Conservation (phyloP, 2,113 vertebrate species). For the Equus przewalskii region DNA sequence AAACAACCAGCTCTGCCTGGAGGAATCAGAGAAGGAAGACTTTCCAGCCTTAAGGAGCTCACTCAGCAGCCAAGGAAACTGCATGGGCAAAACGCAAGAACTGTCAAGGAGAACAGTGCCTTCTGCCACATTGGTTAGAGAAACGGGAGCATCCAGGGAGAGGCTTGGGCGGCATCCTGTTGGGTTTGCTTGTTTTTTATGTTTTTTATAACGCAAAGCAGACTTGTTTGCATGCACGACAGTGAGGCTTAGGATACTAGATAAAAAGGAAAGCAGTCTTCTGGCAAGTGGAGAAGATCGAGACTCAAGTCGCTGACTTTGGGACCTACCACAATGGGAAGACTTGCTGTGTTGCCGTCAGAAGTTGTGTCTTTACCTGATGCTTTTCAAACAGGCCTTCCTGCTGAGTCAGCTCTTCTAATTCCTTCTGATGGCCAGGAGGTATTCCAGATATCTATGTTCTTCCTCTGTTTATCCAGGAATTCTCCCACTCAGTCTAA, state of each 20-base stretch:
- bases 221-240: not conserved
- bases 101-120: not conserved
- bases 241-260: not conserved
- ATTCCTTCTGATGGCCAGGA: not conserved
- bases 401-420: not conserved
- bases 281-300: not conserved
- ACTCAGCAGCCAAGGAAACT: not conserved
- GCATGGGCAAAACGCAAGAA: not conserved
- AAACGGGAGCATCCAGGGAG: not conserved
- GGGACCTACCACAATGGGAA: not conserved
- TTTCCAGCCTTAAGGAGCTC: not conserved
- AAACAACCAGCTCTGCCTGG: not conserved
- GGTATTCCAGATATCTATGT: not conserved
- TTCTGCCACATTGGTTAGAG: not conserved
- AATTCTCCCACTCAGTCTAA: not conserved
- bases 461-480: not conserved
- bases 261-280: not conserved
- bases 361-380: not conserved
- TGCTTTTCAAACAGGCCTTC: not conserved
- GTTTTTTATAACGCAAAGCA: not conserved
- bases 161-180: too few relatives aligned
- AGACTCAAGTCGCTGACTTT: not conserved
- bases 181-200: not conserved
- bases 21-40: not conserved
- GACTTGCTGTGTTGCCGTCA: not conserved